A percentile compares a stretch with the other conserved stretches of the same genome.
These are phyloP conservation scores for Anguilla marmorata DNA, from an alignment of 2,797 vertebrate genomes.

Conservation along the genomic window DNA sequence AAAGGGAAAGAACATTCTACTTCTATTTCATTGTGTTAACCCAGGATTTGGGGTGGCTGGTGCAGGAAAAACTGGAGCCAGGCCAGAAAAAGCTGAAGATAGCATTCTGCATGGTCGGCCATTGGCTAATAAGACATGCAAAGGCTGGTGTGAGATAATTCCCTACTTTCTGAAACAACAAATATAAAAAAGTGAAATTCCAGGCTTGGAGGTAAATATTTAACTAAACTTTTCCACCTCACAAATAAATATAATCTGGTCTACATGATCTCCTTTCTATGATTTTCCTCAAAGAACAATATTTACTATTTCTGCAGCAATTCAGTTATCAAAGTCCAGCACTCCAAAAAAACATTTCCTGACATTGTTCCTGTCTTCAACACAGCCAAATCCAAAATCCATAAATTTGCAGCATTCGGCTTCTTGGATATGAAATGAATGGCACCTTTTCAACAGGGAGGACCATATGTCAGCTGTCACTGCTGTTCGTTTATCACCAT, in stretches of 20 bases:
- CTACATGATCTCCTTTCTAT: not conserved
- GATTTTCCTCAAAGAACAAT: not conserved
- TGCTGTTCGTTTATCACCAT: slow-evolving; percentile 25
- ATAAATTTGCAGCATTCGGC: not conserved
- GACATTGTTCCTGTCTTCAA: slow-evolving; percentile 3
- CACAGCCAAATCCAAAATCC: not conserved
- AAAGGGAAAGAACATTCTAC: slow-evolving; percentile 31
- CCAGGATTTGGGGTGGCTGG: not conserved
- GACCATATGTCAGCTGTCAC: slow-evolving; percentile 28
- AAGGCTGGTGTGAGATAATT: not conserved
- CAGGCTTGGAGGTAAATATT: not conserved
- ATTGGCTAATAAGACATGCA: slow-evolving; percentile 17
- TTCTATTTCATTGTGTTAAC: slow-evolving; percentile 32
- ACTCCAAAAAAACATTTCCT: slow-evolving; percentile 11
- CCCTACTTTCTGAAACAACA: not conserved
- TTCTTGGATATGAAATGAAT: not conserved
- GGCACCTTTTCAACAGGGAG: slow-evolving; percentile 3
- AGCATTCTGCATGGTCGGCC: slow-evolving; percentile 35
- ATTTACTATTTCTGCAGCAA: not conserved
- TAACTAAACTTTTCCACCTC: not conserved
- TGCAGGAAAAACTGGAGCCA: slow-evolving; percentile 31
- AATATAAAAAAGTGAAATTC: not conserved
- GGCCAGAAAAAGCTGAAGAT: slow-evolving; percentile 43
- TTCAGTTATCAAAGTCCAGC: not conserved
- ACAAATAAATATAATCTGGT: not conserved